Percentiles rank a stretch among this genome's conserved stretches.
Evolutionary conservation across 2,888 invertebrate species (phyloP).

Genomic region (Fragum sueziense): DNA sequence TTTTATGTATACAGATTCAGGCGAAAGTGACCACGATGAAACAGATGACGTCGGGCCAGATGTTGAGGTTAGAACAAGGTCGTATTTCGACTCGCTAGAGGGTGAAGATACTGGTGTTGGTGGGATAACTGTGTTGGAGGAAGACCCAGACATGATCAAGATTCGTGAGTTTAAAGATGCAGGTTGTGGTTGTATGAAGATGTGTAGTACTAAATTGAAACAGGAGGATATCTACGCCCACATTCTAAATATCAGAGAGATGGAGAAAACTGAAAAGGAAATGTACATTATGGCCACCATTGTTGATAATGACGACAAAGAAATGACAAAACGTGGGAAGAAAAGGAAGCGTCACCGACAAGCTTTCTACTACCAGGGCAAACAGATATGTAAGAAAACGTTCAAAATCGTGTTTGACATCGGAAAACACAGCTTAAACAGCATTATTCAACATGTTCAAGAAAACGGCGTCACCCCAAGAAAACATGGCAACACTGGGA

Average conservation of each 20-base stretch:
- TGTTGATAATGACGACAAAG: background rate
- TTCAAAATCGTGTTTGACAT: conserved; percentile 15
- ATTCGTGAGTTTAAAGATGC: background rate
- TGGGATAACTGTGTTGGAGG: background rate
- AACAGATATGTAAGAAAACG: background rate
- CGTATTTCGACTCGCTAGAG: too few species aligned
- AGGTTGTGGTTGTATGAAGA: background rate
- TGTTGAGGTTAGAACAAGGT: too few species aligned
- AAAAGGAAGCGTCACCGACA: background rate
- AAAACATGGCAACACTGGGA: conserved; percentile 26
- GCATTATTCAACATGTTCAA: background rate
- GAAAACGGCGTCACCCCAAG: conserved; percentile 7
- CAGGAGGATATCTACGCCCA: background rate
- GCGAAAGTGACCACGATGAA: too few species aligned
- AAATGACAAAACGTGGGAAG: background rate
- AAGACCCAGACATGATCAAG: background rate
- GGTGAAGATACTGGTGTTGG: background rate
- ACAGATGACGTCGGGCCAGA: too few species aligned
- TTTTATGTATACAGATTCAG: too few species aligned
- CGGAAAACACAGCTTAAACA: background rate
- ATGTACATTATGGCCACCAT: background rate
- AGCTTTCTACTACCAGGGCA: background rate
- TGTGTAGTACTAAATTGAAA: background rate
- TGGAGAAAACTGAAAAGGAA: background rate
- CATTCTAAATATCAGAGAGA: background rate